phyloP scores from a whole-genome alignment of 2,797 vertebrate genomes.

The Cossypha polioptera region DNA sequence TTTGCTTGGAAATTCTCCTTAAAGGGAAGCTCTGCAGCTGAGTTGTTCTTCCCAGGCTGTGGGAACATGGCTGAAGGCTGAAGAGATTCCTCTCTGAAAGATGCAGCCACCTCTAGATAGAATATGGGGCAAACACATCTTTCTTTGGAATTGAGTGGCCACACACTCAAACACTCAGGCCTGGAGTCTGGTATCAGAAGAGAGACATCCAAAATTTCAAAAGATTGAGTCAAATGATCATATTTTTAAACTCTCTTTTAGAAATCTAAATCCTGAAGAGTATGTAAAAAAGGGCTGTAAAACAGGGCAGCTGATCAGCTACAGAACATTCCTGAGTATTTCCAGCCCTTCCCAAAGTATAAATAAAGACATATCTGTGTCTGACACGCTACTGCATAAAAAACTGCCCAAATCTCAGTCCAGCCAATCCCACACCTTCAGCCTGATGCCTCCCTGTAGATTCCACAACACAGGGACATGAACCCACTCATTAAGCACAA shows the following conservation, averaged over 20 bases:
- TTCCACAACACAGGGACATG: slow-evolving; percentile 22
- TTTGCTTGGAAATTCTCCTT: neutral
- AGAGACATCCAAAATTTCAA: neutral
- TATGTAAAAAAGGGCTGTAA: neutral
- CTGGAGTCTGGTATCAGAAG: neutral
- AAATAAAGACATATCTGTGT: neutral
- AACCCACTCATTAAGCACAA: slow-evolving; percentile 56
- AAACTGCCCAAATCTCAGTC: neutral
- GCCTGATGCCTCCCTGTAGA: slow-evolving; percentile 3
- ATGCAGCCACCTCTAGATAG: neutral
- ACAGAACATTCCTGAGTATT: neutral
- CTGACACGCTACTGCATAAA: neutral
- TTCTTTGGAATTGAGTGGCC: neutral
- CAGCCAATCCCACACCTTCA: slow-evolving; percentile 25
- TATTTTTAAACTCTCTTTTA: neutral
- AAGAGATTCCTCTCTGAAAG: neutral
- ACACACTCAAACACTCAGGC: neutral
- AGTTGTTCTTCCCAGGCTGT: neutral
- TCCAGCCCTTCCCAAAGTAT: neutral
- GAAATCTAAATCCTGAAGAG: neutral
- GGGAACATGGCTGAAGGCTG: neutral
- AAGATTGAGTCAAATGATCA: neutral
- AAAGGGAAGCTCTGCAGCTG: neutral
- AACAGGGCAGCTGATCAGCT: neutral
- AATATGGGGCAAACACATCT: neutral